Evolutionary conservation across 1,140 invertebrate genomes (phyloP), one percentile per base, ranked within the genome.

Genomic region (Drosophila sturtevanti): DNA sequence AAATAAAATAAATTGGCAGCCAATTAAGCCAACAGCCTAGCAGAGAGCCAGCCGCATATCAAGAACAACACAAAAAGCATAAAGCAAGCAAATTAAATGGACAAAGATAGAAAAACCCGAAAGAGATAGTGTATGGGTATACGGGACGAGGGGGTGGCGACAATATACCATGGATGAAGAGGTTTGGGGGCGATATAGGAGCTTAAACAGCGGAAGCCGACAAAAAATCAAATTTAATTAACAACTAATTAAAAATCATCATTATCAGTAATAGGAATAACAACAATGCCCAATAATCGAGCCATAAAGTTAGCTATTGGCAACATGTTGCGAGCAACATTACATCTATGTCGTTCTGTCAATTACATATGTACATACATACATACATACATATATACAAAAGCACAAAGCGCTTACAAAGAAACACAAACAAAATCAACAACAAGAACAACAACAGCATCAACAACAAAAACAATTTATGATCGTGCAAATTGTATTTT

Each of bases 1-100:
- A 89, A 87, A 87, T 87, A 87, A 89, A 87, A 87, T 87, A 87
- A 87, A 87, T 87, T 87, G 84, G 84, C 84, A 89, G 84, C 84
- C 84, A 87, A 87, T 87, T 87, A 87, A 87, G 84, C 41, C 41
- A 48, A 16, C 41, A 48, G 16, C 41, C 41, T 48, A 48, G 41
- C 41, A 44, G 14, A 44, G 38, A 18, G 38, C 38, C 38, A 21
- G 16, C 41, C 70, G 79, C 78, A 87, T 81, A 79, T 84, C 69
- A 44, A 87, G 84, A 89, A 89, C 84, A 48, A 48, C 41, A 48
- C 41, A 48, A 87, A 89, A 89, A 84, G 77, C 79, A 87, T 84
- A 87, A 87, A 89, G 79, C 51, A 76, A 87, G 84, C 84, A 89
- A 84, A 87, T 87, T 84, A 84, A 87, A 81, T 74, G 69, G 48